Conservation (phyloP, 2,888 invertebrate species). For the Quadroppia sp. region DNA sequence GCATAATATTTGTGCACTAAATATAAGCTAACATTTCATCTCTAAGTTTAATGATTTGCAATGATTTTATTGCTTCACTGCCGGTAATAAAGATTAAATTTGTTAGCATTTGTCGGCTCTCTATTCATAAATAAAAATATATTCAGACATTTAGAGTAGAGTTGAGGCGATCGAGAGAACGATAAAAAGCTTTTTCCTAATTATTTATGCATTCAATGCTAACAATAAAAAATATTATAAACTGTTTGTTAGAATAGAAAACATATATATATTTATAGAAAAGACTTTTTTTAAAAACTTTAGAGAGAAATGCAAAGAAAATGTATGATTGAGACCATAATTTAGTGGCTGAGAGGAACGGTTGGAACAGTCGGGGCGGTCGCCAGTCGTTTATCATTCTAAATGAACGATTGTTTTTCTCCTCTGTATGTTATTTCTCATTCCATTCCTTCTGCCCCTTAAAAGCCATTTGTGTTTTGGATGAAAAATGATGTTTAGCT, state of each 20-base stretch:
- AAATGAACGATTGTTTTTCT: slow-evolving; percentile 27
- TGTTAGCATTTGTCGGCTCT: background rate
- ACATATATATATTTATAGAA: too few relatives aligned
- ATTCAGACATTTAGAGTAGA: background rate
- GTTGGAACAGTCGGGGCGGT: slow-evolving; percentile 21
- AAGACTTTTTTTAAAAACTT: too few relatives aligned
- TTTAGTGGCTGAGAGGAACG: background rate
- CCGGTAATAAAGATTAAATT: slow-evolving; percentile 4
- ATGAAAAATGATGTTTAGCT: slow-evolving; percentile 18
- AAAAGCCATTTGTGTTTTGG: background rate
- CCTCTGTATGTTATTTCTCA: background rate
- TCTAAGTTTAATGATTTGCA: background rate
- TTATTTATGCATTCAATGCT: background rate
- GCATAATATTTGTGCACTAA: background rate
- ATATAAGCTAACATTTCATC: background rate
- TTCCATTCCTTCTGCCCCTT: background rate
- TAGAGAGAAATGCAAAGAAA: too few relatives aligned
- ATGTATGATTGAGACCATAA: slow-evolving; percentile 17
- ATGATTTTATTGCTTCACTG: background rate
- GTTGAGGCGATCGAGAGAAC: background rate
- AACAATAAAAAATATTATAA: background rate
- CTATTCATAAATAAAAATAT: background rate
- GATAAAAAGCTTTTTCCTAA: background rate
- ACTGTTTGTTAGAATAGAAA: background rate
- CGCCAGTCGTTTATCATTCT: slow-evolving; percentile 2